Conservation (phyloP, 1,140 invertebrate species). For the Drosophila virilis region DNA sequence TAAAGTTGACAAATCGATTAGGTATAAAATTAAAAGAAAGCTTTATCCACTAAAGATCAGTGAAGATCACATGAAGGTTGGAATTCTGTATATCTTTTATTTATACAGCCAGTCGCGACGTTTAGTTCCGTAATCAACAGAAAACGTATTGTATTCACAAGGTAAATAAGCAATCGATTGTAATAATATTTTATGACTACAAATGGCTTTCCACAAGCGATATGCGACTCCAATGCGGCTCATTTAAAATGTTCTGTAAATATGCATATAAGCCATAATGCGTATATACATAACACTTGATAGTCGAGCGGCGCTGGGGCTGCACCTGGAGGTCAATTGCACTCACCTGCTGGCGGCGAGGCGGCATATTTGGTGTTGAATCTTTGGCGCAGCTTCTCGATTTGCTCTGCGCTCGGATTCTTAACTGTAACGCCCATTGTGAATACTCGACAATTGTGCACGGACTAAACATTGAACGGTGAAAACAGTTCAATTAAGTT, state of each 20-base stretch:
- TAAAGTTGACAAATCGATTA: no score
- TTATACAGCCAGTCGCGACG: not conserved
- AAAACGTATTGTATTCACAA: not conserved
- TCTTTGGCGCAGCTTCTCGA: constrained; percentile 85
- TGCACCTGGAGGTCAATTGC: not conserved
- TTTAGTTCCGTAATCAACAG: constrained; percentile 3
- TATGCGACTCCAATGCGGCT: not conserved
- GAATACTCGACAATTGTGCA: constrained; percentile 30
- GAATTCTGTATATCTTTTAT: not conserved
- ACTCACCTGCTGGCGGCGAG: constrained; percentile 78
- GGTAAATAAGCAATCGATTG: constrained; percentile 3
- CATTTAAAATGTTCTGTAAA: constrained; percentile 4
- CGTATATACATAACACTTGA: constrained; percentile 5
- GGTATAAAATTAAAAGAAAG: no score
- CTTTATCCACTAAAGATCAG: not conserved
- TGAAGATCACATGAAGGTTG: constrained; percentile 13
- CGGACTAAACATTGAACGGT: constrained; percentile 51
- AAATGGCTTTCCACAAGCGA: not conserved
- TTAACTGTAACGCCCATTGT: constrained; percentile 65
- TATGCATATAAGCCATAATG: not conserved
- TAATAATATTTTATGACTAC: constrained; percentile 5
- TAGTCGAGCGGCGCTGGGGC: not conserved
- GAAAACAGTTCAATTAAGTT: constrained; percentile 25
- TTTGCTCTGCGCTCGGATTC: constrained; percentile 80
- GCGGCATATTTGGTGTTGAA: constrained; percentile 86